Evolutionary conservation across 2,113 vertebrate genomes (phyloP), one percentile per base, ranked within the genome.

Genomic region (Symphodus melops): DNA sequence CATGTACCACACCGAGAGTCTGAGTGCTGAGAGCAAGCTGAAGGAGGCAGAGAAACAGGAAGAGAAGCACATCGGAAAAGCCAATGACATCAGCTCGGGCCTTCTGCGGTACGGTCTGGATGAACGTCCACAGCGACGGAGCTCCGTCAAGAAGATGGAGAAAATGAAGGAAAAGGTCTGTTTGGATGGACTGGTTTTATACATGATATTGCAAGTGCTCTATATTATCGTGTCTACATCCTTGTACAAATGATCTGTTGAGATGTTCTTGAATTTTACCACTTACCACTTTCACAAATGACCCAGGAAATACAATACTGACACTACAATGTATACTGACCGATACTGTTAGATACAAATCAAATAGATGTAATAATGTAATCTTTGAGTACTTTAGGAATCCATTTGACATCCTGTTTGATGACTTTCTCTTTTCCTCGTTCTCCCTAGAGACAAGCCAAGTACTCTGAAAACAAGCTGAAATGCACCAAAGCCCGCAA

Each of bases 41-140:
- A 99, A 99, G 84, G 98, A 99, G 77, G 98, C 98, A 0, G 97
- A 99, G 91, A 99, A 98, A 83, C 98, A 98, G 93, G 97, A 99
- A 17, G 98, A 99, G 68, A 99, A 98, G 85, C 97, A 99, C 88
- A 97, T 97, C 69, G 96, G 97, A 85, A 98, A 97, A 82, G 92
- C 94, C 0, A 96, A 96, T 5, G 98, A 99, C 81, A 94, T 96
- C 39, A 94, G 95, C 0, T 92, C 95, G 79, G 94, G 96, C 83
- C 93, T 98, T 53, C 93, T 99, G 66, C 94, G 97, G 4, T 96
- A 97, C 0, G 97, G 96, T 78, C 96, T 96, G 0, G 98, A 99
- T 70, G 98, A 99, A 72, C 92, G 97, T 68, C 95, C 96, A 0
- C 97, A 97, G 91, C 94, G 98, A 48, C 95, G 97, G 51, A 99